These are phyloP conservation scores for Neostethus bicornis DNA, from an alignment of 2,797 vertebrate genomes.

Conservation along the genomic window DNA sequence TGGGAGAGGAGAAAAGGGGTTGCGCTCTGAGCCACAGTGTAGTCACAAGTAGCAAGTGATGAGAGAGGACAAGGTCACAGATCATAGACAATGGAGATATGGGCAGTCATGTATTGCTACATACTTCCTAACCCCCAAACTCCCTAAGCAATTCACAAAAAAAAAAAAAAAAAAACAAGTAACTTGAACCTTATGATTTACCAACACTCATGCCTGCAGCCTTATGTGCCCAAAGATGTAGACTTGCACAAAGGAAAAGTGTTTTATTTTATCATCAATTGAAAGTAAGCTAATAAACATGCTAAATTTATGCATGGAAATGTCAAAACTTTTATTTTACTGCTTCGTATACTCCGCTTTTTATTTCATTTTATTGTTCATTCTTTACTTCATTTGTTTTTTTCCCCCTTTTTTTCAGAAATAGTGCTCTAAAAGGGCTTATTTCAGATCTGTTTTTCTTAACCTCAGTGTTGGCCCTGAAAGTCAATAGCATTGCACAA, in stretches of 20 bases:
- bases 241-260: conserved; percentile 28
- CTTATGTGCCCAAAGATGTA: conserved; percentile 13
- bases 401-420: conserved; percentile 4
- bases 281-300: conserved; percentile 37
- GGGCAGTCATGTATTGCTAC: conserved; percentile 62
- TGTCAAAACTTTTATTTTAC: conserved; percentile 41
- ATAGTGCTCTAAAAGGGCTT: conserved; percentile 22
- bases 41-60: conserved; percentile 67
- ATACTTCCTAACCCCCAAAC: conserved; percentile 36
- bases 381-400: background rate
- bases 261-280: conserved; percentile 36
- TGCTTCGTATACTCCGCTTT: conserved; percentile 2
- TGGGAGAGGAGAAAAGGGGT: background rate
- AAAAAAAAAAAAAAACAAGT: conserved; percentile 10
- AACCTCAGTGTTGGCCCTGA: conserved; percentile 33
- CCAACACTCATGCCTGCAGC: conserved; percentile 18
- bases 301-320: conserved; percentile 53
- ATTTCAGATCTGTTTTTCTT: conserved; percentile 54
- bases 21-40: conserved; percentile 59
- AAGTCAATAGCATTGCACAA: conserved; percentile 36
- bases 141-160: conserved; percentile 25
- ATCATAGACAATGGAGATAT: conserved; percentile 64
- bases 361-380: background rate
- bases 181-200: conserved; percentile 35
- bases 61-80: conserved; percentile 76